Base-by-base conservation (phyloP, 2,888 invertebrate species). In the Synanthedon formicaeformis region DNA sequence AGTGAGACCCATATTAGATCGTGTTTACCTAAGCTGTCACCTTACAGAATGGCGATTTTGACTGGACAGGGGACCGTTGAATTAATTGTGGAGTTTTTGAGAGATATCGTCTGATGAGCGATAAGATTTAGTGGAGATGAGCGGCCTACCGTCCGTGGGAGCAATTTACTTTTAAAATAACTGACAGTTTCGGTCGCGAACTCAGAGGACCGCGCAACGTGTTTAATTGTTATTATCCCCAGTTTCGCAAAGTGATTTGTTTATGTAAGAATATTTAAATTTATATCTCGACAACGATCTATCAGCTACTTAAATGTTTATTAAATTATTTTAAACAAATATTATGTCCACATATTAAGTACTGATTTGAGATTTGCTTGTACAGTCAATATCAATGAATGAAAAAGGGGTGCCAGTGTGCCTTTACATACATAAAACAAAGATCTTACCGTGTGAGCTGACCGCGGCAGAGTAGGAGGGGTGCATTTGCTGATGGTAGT, bases 401-500 rank as follows among this genome's bases (percentile, higher is more conserved):
- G 23, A 23, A 23, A 5, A 23, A 23, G 23, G 23, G 23, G 23
- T 23, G 23, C 1, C 23, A 18, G 23, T 23, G 23, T 23, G 23
- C 5, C 1, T 10, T 34, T 10, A 34, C 10, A 34, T 34, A 5
- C 2, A 34, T 34, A 34, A 34, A 34, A 34, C 23, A 34, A 34
- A 34, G 34, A 23, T 34, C 88, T 82, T 63, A 89, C 89, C 88
- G 66, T 89, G 89, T 58, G 88, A 87, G 59, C 84, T 75, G 67
- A 89, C 88, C 54, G 88, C 87, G 55, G 89, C 77, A 56, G 88
- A 88, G 71, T 88, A 89, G 61, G 89, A 88, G 63, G 83, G 83
- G 73, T 89, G 89, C 87, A 89, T 88, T 66, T 88, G 88, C 70
- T 88, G 88, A 65, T 89, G 89, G 80, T 89, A 89, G 78, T 89